These are phyloP conservation scores for Lycodopsis pacificus DNA, from an alignment of 2,797 vertebrate species.

Conservation along the genomic window DNA sequence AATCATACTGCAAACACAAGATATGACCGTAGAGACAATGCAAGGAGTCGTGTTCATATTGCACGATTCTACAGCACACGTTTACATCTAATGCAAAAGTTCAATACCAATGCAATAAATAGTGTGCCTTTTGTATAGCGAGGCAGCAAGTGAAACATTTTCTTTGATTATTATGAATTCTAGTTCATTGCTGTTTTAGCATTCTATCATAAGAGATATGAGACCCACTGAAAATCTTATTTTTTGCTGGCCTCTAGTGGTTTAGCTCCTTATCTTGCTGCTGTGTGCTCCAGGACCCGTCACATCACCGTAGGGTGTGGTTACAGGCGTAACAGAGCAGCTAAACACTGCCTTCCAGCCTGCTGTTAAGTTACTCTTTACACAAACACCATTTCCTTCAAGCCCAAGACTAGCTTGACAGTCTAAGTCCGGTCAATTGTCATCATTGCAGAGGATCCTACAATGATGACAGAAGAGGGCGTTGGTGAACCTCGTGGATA, in stretches of 20 bases:
- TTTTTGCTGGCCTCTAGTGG: background rate
- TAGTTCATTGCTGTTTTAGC: background rate
- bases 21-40: background rate
- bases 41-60: background rate
- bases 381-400: background rate
- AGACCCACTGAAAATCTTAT: background rate
- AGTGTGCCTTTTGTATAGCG: background rate
- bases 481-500: no score
- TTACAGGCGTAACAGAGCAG: background rate
- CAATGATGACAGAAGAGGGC: no score
- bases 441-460: no score
- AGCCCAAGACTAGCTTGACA: no score
- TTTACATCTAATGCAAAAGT: background rate
- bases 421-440: no score
- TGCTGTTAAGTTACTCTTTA: no score
- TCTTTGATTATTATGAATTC: no score
- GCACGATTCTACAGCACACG: background rate
- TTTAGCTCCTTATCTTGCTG: background rate
- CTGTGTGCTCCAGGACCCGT: background rate
- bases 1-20: slow-evolving; percentile 10
- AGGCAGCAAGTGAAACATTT: background rate
- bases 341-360: no score
- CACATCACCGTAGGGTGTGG: background rate
- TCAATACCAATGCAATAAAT: background rate
- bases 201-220: no score